phyloP scores from a whole-genome alignment of 2,797 vertebrate genomes.

The Spinibarbus caldwelli region DNA sequence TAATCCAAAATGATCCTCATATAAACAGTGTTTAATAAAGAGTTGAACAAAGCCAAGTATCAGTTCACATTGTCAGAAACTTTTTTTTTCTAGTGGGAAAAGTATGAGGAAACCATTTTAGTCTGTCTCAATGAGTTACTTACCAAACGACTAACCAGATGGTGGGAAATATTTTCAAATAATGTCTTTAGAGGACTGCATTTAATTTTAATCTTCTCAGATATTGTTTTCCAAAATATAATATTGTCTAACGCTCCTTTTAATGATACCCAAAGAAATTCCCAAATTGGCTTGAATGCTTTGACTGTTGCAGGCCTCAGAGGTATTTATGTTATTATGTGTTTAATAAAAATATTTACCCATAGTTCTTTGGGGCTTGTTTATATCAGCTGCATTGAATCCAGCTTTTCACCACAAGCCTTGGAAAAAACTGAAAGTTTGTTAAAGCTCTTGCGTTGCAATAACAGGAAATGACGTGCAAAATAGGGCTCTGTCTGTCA shows the following conservation, averaged over 20 bases:
- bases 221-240: conserved; percentile 13
- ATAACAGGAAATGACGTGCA: not conserved
- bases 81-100: not conserved
- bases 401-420: conserved; percentile 51
- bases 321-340: conserved; percentile 65
- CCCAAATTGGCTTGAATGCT: conserved; percentile 48
- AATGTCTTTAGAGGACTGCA: not conserved
- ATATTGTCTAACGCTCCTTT: conserved; percentile 35
- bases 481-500: not conserved
- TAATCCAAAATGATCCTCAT: conserved; percentile 38
- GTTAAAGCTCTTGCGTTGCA: conserved; percentile 29
- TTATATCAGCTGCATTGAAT: conserved; percentile 68
- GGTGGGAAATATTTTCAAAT: not conserved
- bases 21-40: conserved; percentile 23
- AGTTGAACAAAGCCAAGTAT: conserved; percentile 36
- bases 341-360: conserved; percentile 64
- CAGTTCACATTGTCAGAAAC: conserved; percentile 16
- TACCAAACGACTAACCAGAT: not conserved
- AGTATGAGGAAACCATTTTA: not conserved
- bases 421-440: conserved; percentile 41
- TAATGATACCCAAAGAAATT: conserved; percentile 34
- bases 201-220: not conserved
- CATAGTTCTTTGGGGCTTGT: conserved; percentile 52
- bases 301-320: conserved; percentile 55
- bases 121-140: not conserved